Evolutionary conservation across 2,797 vertebrate genomes (phyloP).

Genomic region (Pangasius krempfi): DNA sequence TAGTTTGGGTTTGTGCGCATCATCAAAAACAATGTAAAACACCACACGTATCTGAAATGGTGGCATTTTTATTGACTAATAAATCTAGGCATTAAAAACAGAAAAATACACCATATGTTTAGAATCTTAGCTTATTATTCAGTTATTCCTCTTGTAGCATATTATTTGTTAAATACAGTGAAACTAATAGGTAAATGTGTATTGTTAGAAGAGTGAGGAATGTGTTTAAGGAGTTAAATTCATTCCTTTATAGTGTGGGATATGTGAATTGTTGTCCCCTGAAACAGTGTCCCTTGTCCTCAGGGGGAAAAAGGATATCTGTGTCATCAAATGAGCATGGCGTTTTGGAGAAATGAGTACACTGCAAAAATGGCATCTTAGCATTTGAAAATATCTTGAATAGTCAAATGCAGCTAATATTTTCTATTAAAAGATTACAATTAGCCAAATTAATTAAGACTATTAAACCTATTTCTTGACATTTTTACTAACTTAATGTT

Average conservation of each 20-base stretch:
- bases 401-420: neutral
- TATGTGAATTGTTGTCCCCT: neutral
- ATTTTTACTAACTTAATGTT: neutral
- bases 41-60: neutral
- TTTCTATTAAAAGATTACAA: neutral
- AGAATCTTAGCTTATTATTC: neutral
- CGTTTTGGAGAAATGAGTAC: neutral
- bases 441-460: neutral
- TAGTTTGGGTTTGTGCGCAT: neutral
- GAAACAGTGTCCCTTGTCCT: neutral
- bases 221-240: neutral
- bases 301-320: neutral
- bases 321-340: neutral
- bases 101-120: too few relatives aligned
- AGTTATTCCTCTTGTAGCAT: neutral
- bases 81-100: too few relatives aligned
- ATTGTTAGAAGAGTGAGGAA: neutral
- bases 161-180: neutral
- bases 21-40: neutral
- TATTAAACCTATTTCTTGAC: neutral
- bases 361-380: neutral
- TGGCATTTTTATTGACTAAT: neutral
- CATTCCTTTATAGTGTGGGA: neutral
- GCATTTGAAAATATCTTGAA: neutral
- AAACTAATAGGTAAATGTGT: neutral